Evolutionary conservation across 1,140 invertebrate genomes (phyloP), one percentile per base, ranked within the genome.

Genomic region (Drosophila varians): DNA sequence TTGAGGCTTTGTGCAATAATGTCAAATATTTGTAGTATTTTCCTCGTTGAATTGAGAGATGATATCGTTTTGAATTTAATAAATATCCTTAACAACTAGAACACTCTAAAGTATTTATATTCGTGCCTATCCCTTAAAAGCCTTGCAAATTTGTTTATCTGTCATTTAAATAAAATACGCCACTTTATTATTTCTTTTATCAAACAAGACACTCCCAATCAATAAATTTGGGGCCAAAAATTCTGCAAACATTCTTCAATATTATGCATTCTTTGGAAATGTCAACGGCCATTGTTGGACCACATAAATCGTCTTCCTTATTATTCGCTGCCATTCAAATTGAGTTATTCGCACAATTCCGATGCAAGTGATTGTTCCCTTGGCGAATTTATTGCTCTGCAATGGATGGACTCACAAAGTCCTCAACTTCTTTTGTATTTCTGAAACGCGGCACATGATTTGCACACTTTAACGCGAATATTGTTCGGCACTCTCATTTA

Each of bases 401-500:
- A 42, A 53, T 34, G 60, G n/a, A 36, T 68, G 38, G 40, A 28
- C 28, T 28, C 23, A 28, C 18, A 76, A 70, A 76, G 45, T 62
- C 56, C 52, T 57, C 53, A 14, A 70, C 26, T 58, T 70, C 43
- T 58, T 80, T 58, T 62, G 60, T 65, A 21, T 42, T 47, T 76
- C 47, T 28, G 11, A 38, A 40, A 55, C 55, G 55, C 62, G 23
- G 34, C 75, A 66, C 57, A 65, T 65, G 47, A 73, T 71, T 79
- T 74, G 38, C 45, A 69, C 69, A 74, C 66, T 52, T 79, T 60
- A 46, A 48, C 55, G 57, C 68, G 56, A 28, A 26, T 52, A 34
- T 58, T 65, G 26, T 74, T 49, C 38, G 61, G 46, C 14, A 21
- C 75, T 61, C 80, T 86, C 57, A 84, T 84, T 84, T 31, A 79